phyloP scores from a whole-genome alignment of 2,888 invertebrate genomes.

The Schizaphis graminum region DNA sequence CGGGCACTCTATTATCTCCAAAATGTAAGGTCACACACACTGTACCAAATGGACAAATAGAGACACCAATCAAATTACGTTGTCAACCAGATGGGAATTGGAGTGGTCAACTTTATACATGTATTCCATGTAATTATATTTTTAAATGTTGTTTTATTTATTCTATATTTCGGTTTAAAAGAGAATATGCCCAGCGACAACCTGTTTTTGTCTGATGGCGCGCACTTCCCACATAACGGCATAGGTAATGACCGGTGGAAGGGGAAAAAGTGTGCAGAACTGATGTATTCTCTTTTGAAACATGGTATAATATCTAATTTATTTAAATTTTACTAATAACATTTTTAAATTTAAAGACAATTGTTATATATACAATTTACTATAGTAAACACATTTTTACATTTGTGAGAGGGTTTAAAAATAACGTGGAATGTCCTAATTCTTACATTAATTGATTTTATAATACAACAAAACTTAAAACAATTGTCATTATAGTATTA shows the following conservation, averaged over 20 bases:
- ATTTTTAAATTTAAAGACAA: not conserved
- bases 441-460: not conserved
- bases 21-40: conserved; percentile 67
- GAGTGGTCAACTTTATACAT: conserved; percentile 67
- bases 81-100: conserved; percentile 67
- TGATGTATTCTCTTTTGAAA: no score
- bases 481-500: not conserved
- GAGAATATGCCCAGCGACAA: no score
- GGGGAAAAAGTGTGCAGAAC: no score
- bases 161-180: no score
- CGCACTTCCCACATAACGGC: no score
- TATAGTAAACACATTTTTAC: not conserved
- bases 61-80: conserved; percentile 52
- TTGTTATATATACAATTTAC: no score
- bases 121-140: conserved; percentile 67
- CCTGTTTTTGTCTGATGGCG: no score
- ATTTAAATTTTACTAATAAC: no score
- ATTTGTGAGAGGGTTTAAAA: not conserved
- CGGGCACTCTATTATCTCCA: conserved; percentile 67
- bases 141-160: not conserved
- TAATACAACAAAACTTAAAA: not conserved
- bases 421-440: not conserved
- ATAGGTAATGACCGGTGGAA: no score
- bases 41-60: conserved; percentile 16
- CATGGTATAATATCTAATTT: no score